Percentiles rank a stretch among this genome's conserved stretches.
These are phyloP conservation scores for Listronotus bonariensis DNA, from an alignment of 1,140 invertebrate species.

Conservation along the genomic window DNA sequence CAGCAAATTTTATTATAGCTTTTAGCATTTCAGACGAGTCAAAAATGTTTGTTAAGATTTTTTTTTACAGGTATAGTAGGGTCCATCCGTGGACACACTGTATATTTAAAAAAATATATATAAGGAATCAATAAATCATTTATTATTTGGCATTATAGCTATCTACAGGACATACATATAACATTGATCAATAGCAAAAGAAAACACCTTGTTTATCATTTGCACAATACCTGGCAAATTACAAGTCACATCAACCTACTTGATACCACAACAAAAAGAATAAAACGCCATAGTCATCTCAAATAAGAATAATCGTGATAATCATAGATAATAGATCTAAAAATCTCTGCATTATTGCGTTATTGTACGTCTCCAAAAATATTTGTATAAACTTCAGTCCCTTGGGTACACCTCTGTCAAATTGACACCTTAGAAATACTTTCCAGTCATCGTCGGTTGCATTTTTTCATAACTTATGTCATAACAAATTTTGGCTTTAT, in stretches of 20 bases:
- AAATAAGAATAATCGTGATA: conserved; percentile 31
- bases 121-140: too few relatives aligned
- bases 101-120: too few relatives aligned
- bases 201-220: conserved; percentile 6
- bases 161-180: not conserved
- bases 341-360: conserved; percentile 34
- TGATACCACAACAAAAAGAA: conserved; percentile 22
- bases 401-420: conserved; percentile 37
- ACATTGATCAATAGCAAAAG: not conserved
- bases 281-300: conserved; percentile 21
- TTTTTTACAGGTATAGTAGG: too few relatives aligned
- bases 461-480: conserved; percentile 46
- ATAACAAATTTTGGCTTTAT: conserved; percentile 45
- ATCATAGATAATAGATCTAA: conserved; percentile 38
- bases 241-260: conserved; percentile 6
- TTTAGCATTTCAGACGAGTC: too few relatives aligned
- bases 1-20: too few relatives aligned
- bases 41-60: too few relatives aligned
- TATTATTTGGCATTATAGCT: not conserved
- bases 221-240: conserved; percentile 14
- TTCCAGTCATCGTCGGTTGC: conserved; percentile 41
- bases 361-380: conserved; percentile 33
- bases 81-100: too few relatives aligned
- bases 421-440: conserved; percentile 42
- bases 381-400: conserved; percentile 36